A percentile compares a stretch with the other conserved stretches of the same genome.
These are phyloP conservation scores for Cheilosia variabilis DNA, from an alignment of 2,888 invertebrate species.

Conservation along the genomic window DNA sequence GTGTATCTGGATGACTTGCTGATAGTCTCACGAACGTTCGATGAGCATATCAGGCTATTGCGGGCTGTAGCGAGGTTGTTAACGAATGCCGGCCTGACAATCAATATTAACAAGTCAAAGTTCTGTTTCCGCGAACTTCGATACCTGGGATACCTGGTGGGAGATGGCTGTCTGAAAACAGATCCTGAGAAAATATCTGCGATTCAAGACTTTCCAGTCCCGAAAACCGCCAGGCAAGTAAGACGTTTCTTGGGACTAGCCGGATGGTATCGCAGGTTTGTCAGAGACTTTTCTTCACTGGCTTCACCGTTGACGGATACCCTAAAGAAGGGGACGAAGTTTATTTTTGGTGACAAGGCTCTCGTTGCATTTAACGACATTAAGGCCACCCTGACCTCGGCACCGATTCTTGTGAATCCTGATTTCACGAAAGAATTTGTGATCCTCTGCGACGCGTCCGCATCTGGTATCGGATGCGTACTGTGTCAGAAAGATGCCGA, in stretches of 20 bases:
- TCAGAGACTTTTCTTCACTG: neutral
- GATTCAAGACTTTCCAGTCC: neutral
- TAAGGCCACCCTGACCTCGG: neutral
- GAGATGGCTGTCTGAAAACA: constrained; percentile 10
- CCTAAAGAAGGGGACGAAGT: neutral
- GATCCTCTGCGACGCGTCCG: neutral
- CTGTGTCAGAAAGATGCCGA: constrained; percentile 2
- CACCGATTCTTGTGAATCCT: constrained; percentile 9
- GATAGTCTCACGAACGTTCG: constrained; percentile 4
- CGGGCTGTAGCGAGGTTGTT: neutral
- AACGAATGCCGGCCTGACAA: neutral
- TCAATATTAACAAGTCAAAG: constrained; percentile 9
- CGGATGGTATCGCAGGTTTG: too few species aligned
- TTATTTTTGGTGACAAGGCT: neutral
- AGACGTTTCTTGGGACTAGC: constrained; percentile 28
- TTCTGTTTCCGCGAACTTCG: constrained; percentile 14
- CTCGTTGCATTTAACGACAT: neutral
- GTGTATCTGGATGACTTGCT: neutral
- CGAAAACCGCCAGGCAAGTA: neutral
- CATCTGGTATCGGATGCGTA: too few species aligned
- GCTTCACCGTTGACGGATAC: neutral
- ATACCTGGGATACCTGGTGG: constrained; percentile 27
- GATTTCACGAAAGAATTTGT: constrained; percentile 12
- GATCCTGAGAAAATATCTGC: constrained; percentile 7
- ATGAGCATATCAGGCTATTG: constrained; percentile 2